Conservation (phyloP, 2,888 invertebrate species). For the Heteropelma amictum region DNA sequence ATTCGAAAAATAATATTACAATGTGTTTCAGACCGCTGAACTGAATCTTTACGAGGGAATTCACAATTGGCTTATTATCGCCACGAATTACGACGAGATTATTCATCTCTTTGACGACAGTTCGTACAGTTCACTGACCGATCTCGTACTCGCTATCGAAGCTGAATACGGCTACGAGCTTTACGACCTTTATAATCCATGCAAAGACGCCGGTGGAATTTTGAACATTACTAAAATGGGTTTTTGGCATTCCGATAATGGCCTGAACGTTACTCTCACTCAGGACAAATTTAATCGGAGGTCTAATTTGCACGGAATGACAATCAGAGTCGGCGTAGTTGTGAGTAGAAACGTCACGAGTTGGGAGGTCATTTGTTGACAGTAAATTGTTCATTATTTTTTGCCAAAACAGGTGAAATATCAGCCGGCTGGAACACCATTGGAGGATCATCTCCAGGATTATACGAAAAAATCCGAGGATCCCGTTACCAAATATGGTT, state of each 20-base stretch:
- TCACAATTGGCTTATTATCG: constrained; percentile 68
- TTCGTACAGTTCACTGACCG: constrained; percentile 65
- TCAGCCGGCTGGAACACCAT: constrained; percentile 60
- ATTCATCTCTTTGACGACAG: constrained; percentile 62
- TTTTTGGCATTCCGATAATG: constrained; percentile 57
- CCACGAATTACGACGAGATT: constrained; percentile 57
- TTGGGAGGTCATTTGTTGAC: too few species aligned
- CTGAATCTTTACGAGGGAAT: constrained; percentile 64
- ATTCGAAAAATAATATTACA: background rate
- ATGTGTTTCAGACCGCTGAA: constrained; percentile 57
- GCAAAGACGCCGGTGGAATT: constrained; percentile 64
- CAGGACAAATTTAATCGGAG: constrained; percentile 64
- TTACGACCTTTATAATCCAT: constrained; percentile 68
- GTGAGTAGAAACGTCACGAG: too few species aligned
- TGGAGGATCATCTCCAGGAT: constrained; percentile 67
- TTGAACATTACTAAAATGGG: constrained; percentile 68
- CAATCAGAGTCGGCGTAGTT: constrained; percentile 63
- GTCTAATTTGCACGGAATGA: constrained; percentile 67
- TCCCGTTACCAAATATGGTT: constrained; percentile 67
- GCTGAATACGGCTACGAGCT: constrained; percentile 55
- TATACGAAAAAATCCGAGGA: constrained; percentile 63
- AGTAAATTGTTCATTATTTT: too few species aligned
- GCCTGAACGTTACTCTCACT: constrained; percentile 60
- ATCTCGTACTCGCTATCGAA: constrained; percentile 62
- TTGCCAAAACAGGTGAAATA: constrained; percentile 48